Evolutionary conservation across 2,888 invertebrate species (phyloP).

Genomic region (Leucoma salicis): DNA sequence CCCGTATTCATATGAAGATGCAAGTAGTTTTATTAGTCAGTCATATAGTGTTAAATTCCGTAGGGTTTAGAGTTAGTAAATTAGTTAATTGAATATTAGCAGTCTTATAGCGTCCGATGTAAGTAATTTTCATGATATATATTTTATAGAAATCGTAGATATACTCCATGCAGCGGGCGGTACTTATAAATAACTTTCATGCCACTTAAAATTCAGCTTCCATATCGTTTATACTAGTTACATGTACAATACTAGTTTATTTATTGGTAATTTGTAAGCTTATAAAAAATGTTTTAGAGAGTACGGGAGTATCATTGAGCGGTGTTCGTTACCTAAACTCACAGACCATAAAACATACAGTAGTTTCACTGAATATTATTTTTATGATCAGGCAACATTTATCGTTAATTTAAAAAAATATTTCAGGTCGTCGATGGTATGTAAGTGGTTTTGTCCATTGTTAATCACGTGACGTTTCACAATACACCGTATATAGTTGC

Average conservation of each 20-base stretch:
- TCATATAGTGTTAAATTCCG: too few species aligned
- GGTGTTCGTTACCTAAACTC: conserved; percentile 25
- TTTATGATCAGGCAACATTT: conserved; percentile 31
- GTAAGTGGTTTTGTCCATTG: conserved; percentile 35
- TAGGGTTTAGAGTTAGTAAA: too few species aligned
- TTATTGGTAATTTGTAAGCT: conserved; percentile 21
- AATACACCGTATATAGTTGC: conserved; percentile 51
- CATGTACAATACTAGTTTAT: conserved; percentile 11
- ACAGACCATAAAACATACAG: conserved; percentile 32
- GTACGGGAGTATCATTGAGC: conserved; percentile 22
- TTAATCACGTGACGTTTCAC: conserved; percentile 47
- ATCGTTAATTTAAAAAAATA: conserved; percentile 26
- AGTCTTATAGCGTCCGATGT: too few species aligned
- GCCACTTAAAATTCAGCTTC: conserved; percentile 3
- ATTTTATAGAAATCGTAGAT: background rate
- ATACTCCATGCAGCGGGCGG: conserved; percentile 3
- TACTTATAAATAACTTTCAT: conserved; percentile 5
- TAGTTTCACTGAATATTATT: conserved; percentile 26
- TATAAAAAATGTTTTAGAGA: conserved; percentile 20
- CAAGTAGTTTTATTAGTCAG: too few species aligned
- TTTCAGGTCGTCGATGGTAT: conserved; percentile 25
- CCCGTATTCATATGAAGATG: too few species aligned
- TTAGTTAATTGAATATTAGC: too few species aligned
- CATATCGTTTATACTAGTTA: conserved; percentile 7
- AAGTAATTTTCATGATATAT: background rate